Percentiles rank a stretch among this genome's conserved stretches.
Evolutionary conservation across 2,113 vertebrate genomes (phyloP).

Genomic region (Platysteira castanea): DNA sequence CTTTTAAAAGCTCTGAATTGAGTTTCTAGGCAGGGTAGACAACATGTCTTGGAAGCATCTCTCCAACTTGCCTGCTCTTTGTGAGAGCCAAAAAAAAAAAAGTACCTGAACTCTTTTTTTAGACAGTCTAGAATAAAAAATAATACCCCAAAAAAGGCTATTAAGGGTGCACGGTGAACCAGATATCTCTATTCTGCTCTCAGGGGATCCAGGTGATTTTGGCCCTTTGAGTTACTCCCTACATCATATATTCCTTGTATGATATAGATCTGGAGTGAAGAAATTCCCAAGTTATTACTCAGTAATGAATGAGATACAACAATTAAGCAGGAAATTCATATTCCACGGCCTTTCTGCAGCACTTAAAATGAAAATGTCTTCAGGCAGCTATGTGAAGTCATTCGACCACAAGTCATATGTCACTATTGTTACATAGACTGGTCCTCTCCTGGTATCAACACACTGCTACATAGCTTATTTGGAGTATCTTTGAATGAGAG

Average conservation of each 20-base stretch:
- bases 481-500: background rate
- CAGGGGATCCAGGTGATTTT: background rate
- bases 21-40: background rate
- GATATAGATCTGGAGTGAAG: background rate
- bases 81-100: background rate
- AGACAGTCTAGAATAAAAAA: background rate
- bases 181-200: background rate
- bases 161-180: background rate
- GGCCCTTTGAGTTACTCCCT: background rate
- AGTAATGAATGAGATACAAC: background rate
- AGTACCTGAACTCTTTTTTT: background rate
- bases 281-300: background rate
- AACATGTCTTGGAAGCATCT: background rate
- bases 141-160: background rate
- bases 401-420: background rate
- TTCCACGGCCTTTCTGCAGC: background rate
- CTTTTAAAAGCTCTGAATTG: background rate
- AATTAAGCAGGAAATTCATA: background rate
- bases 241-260: background rate
- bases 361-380: background rate
- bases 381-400: background rate
- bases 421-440: background rate
- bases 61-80: background rate
- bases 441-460: background rate
- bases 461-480: background rate